A percentile compares a stretch with the other conserved stretches of the same genome.
Evolutionary conservation across 2,113 vertebrate species (phyloP).

Genomic region (Pluvianellus socialis): DNA sequence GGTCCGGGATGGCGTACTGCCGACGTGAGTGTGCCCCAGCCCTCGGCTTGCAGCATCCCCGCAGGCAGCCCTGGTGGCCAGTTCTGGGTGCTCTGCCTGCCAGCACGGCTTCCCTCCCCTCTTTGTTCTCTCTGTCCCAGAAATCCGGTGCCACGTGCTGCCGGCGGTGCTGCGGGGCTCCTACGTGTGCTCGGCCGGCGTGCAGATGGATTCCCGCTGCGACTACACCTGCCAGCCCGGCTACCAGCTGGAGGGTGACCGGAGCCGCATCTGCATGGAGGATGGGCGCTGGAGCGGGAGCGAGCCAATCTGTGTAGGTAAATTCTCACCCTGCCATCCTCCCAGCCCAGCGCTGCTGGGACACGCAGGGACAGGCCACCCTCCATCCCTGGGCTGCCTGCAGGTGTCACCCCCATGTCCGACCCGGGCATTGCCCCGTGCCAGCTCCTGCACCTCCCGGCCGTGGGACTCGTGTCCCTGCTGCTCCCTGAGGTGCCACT

Average conservation of each 20-base stretch:
- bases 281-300: constrained; percentile 85
- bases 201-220: constrained; percentile 89
- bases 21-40: constrained; percentile 80
- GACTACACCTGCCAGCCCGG: constrained; percentile 86
- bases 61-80: rapidly evolving
- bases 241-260: constrained; percentile 87
- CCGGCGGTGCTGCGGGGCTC: constrained; percentile 82
- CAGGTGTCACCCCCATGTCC: neutral
- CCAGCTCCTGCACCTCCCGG: neutral
- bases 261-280: constrained; percentile 84
- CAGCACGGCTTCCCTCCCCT: rapidly evolving
- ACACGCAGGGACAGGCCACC: rapidly evolving
- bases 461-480: neutral
- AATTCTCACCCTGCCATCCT: constrained; percentile 20
- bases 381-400: neutral
- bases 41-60: rapidly evolving
- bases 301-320: constrained; percentile 91
- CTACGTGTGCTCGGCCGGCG: constrained; percentile 83
- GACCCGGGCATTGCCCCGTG: rapidly evolving
- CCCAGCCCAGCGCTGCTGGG: neutral
- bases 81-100: neutral
- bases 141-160: constrained; percentile 84
- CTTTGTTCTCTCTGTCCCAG: constrained; percentile 65
- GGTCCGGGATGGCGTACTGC: constrained; percentile 90
- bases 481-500: rapidly evolving